Percentiles rank a stretch among this genome's conserved stretches.
phyloP scores from a whole-genome alignment of 2,888 invertebrate genomes.

The Eupithecia subumbrata region DNA sequence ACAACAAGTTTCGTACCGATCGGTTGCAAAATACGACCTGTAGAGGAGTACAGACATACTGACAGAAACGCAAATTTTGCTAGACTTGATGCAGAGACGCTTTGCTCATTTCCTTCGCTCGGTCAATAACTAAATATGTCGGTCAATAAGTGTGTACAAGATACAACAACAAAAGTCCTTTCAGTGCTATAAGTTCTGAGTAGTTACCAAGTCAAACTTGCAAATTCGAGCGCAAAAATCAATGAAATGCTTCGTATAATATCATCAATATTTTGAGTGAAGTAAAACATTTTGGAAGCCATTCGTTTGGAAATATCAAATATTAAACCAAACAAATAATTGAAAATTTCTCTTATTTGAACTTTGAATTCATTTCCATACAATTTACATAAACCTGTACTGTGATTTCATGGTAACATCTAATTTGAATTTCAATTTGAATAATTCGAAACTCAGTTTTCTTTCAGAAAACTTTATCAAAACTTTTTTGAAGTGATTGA shows the following conservation, averaged over 20 bases:
- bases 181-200: too few species aligned
- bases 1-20: too few species aligned
- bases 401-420: slow-evolving; percentile 1
- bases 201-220: not conserved
- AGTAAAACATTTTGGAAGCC: not conserved
- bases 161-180: too few species aligned
- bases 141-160: too few species aligned
- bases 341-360: slow-evolving; percentile 7
- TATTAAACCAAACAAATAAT: slow-evolving; percentile 7
- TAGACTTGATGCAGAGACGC: too few species aligned
- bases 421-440: slow-evolving; percentile 18
- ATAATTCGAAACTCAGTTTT: not conserved
- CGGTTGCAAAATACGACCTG: too few species aligned
- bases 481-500: not conserved
- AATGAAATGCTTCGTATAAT: not conserved
- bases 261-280: not conserved
- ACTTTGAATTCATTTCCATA: slow-evolving; percentile 16
- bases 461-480: not conserved
- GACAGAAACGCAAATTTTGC: too few species aligned
- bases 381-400: slow-evolving; percentile 4
- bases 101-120: too few species aligned
- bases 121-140: too few species aligned
- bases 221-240: not conserved
- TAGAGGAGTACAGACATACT: too few species aligned
- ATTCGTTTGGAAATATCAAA: not conserved